Percentiles rank a stretch among this genome's conserved stretches.
Conservation (phyloP, 1,140 invertebrate genomes). For the Tetramorium alpestre region DNA sequence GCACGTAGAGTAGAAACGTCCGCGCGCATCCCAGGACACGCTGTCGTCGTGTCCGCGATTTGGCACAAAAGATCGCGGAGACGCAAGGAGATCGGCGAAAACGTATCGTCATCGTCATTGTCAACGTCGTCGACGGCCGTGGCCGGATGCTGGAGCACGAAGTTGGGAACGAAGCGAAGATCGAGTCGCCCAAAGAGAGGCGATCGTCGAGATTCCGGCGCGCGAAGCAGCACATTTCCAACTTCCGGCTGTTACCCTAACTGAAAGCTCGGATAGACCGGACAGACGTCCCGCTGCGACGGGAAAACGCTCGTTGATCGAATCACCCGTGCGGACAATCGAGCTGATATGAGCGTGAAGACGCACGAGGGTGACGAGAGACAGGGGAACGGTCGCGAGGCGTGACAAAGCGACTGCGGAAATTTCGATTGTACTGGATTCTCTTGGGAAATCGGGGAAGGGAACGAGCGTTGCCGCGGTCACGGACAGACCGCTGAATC, state of each 20-base stretch:
- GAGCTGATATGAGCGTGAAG: conserved; percentile 49
- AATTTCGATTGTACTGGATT: not conserved
- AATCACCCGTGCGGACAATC: not conserved
- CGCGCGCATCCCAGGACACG: not conserved
- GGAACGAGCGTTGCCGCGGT: not conserved
- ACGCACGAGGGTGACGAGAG: conserved; percentile 12
- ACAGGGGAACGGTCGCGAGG: not conserved
- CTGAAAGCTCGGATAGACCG: not conserved
- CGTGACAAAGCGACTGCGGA: not conserved
- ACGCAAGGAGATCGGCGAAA: not conserved
- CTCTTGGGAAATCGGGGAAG: not conserved
- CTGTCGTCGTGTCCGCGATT: not conserved
- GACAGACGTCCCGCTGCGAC: conserved; percentile 5
- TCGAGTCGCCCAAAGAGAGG: conserved; percentile 15
- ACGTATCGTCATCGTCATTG: not conserved
- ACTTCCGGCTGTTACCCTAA: conserved; percentile 12
- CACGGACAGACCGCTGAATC: not conserved
- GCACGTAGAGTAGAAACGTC: conserved; percentile 65
- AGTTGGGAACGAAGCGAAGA: conserved; percentile 19
- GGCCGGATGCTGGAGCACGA: conserved; percentile 42
- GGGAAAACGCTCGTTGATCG: conserved; percentile 11
- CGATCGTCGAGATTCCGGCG: conserved; percentile 69
- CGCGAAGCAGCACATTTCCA: not conserved
- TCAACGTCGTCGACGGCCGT: not conserved
- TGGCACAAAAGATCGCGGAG: conserved; percentile 21